Percentiles rank a stretch among this genome's conserved stretches.
Conservation (phyloP, 2,797 vertebrate species). For the Hydrophis major region DNA sequence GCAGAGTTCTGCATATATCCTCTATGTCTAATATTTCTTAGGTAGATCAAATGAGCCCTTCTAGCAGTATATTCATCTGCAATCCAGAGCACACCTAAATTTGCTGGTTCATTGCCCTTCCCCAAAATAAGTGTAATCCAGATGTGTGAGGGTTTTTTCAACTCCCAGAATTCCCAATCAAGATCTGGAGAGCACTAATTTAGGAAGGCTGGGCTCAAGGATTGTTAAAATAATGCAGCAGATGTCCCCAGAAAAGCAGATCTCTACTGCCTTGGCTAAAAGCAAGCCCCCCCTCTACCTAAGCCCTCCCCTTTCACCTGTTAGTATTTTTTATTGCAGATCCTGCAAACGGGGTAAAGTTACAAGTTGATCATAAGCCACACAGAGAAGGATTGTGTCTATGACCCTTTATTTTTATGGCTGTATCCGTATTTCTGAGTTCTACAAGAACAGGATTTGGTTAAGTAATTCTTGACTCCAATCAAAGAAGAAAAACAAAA, state of each 20-base stretch:
- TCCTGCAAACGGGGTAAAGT: not conserved
- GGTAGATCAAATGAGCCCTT: not conserved
- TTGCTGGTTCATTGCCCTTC: not conserved
- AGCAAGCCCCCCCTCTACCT: not conserved
- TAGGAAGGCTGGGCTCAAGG: not conserved
- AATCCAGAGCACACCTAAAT: not conserved
- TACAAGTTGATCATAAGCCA: not conserved
- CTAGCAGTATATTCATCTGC: not conserved
- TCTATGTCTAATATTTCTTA: not conserved
- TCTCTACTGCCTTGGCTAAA: not conserved
- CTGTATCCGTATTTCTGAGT: not conserved
- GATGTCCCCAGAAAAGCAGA: not conserved
- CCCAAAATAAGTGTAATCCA: not conserved
- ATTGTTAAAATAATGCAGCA: not conserved
- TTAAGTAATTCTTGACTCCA: not conserved
- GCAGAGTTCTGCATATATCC: not conserved
- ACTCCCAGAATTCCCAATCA: not conserved
- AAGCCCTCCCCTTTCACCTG: not conserved
- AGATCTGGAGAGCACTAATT: not conserved
- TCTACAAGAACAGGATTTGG: not conserved
- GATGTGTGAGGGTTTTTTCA: not conserved
- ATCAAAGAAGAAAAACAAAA: not conserved
- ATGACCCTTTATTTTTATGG: not conserved
- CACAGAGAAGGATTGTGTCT: not conserved
- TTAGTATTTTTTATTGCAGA: not conserved